phyloP scores from a whole-genome alignment of 1,140 invertebrate genomes.

The Chlorops oryzae region DNA sequence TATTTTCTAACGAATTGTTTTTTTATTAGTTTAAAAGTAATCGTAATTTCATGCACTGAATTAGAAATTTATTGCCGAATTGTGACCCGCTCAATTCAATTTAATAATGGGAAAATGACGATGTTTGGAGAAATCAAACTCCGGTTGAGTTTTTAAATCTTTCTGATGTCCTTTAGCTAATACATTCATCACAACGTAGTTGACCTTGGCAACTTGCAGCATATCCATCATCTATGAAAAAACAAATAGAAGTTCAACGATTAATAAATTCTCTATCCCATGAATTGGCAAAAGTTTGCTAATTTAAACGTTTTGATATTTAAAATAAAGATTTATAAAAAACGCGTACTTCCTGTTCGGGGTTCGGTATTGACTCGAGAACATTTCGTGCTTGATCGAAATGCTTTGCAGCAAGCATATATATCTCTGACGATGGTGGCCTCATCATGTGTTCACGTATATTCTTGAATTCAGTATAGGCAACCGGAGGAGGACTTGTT shows the following conservation, averaged over 20 bases:
- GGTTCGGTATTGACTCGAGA: slow-evolving; percentile 70
- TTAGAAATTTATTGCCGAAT: too few relatives aligned
- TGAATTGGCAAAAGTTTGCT: too few relatives aligned
- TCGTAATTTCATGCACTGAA: too few relatives aligned
- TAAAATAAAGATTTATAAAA: too few relatives aligned
- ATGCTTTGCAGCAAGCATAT: slow-evolving; percentile 78
- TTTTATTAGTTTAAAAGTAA: too few relatives aligned
- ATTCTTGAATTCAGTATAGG: slow-evolving; percentile 76
- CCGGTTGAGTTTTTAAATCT: slow-evolving; percentile 72
- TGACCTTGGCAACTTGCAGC: slow-evolving; percentile 85
- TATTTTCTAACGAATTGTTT: slow-evolving; percentile 24
- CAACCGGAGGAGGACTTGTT: slow-evolving; percentile 82
- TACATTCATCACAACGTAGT: slow-evolving; percentile 90
- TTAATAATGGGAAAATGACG: slow-evolving; percentile 89
- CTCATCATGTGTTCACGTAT: slow-evolving; percentile 51
- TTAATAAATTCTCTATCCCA: too few relatives aligned
- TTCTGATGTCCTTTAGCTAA: slow-evolving; percentile 85
- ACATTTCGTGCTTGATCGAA: slow-evolving; percentile 85
- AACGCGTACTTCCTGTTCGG: slow-evolving; percentile 76
- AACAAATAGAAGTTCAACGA: neutral
- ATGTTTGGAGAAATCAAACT: slow-evolving; percentile 86
- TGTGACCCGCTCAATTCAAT: slow-evolving; percentile 47
- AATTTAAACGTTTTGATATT: too few relatives aligned
- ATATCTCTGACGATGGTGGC: slow-evolving; percentile 52
- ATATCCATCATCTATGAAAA: slow-evolving; percentile 68